A percentile compares a stretch with the other conserved stretches of the same genome.
Evolutionary conservation across 1,140 invertebrate species (phyloP).

Genomic region (Drosophila pachea): DNA sequence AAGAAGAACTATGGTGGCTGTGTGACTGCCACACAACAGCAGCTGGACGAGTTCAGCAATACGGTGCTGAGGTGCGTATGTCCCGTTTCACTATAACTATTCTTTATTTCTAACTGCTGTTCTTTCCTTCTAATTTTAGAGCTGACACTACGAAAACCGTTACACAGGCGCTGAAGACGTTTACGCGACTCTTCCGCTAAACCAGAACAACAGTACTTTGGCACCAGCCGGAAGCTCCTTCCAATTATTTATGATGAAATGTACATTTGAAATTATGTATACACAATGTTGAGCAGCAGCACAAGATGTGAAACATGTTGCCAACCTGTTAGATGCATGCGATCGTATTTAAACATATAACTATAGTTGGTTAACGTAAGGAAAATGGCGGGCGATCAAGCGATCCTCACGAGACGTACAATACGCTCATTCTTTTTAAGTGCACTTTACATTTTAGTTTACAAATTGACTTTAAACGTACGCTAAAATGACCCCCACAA

Average conservation of each 20-base stretch:
- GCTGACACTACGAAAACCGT: constrained; percentile 85
- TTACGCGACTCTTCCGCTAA: constrained; percentile 88
- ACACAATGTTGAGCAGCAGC: constrained; percentile 24
- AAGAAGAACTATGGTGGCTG: constrained; percentile 86
- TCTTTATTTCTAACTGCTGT: constrained; percentile 11
- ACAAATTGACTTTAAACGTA: constrained; percentile 41
- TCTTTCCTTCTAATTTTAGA: constrained; percentile 80
- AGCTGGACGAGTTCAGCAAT: constrained; percentile 91
- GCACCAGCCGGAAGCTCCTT: not conserved
- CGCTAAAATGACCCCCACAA: constrained; percentile 1
- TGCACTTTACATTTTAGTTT: constrained; percentile 43
- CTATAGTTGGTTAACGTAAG: constrained; percentile 45
- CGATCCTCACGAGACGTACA: constrained; percentile 51
- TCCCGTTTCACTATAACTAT: not conserved
- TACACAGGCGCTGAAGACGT: constrained; percentile 85
- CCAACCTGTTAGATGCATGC: not conserved
- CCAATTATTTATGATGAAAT: constrained; percentile 24
- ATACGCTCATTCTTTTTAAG: constrained; percentile 45
- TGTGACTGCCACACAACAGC: constrained; percentile 88
- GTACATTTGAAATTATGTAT: constrained; percentile 63
- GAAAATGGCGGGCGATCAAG: constrained; percentile 39
- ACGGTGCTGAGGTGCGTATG: constrained; percentile 84
- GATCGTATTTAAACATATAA: constrained; percentile 30
- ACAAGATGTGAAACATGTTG: not conserved
- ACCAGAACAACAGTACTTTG: not conserved